Conservation (phyloP, 2,888 invertebrate genomes). For the Zygothrica quintamaculata region DNA sequence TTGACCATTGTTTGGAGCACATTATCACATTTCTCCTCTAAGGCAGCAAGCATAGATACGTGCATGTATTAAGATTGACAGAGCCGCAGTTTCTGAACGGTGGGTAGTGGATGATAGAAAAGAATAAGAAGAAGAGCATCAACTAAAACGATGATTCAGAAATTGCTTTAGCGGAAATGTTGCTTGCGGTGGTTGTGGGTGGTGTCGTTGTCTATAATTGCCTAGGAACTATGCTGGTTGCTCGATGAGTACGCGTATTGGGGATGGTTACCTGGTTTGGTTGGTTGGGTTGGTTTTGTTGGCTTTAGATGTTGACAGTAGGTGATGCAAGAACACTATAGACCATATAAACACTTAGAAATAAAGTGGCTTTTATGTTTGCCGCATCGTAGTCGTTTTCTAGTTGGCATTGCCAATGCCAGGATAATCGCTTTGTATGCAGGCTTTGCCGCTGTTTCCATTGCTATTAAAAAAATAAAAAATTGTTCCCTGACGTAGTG, state of each 20-base stretch:
- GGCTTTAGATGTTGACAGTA: neutral
- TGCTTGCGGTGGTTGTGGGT: too few species aligned
- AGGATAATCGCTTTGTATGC: slow-evolving; percentile 69
- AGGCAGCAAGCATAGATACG: slow-evolving; percentile 49
- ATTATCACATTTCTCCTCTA: slow-evolving; percentile 80
- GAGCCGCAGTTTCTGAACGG: slow-evolving; percentile 7
- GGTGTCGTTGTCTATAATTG: slow-evolving; percentile 1
- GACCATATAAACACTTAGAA: slow-evolving; percentile 67
- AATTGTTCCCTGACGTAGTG: slow-evolving; percentile 51
- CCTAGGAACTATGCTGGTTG: neutral
- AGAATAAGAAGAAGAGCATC: slow-evolving; percentile 15
- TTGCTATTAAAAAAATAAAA: slow-evolving; percentile 60
- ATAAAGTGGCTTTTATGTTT: slow-evolving; percentile 69
- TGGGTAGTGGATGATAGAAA: neutral
- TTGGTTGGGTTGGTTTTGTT: too few species aligned
- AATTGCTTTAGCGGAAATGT: neutral
- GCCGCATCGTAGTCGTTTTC: slow-evolving; percentile 60
- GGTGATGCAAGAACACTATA: slow-evolving; percentile 14
- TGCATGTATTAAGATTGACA: slow-evolving; percentile 63
- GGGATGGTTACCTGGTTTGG: too few species aligned
- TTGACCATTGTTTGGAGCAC: slow-evolving; percentile 73
- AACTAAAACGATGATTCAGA: slow-evolving; percentile 70
- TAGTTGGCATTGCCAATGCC: slow-evolving; percentile 63
- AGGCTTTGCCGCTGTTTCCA: slow-evolving; percentile 26
- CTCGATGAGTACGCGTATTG: neutral